phyloP scores from a whole-genome alignment of 1,140 invertebrate genomes.

The Caenorhabditis latens region DNA sequence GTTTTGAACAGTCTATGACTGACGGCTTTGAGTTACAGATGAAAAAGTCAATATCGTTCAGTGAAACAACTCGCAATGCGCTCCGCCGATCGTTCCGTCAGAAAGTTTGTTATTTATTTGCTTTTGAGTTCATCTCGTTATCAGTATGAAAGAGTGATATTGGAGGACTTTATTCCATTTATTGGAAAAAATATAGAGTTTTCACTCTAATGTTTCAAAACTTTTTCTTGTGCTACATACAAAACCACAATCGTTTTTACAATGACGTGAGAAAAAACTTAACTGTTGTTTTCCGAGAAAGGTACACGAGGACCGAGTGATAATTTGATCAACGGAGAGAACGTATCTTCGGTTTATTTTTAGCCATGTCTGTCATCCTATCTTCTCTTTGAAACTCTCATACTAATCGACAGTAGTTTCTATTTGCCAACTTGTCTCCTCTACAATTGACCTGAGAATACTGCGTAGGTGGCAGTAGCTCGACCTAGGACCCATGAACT shows the following conservation, averaged over 20 bases:
- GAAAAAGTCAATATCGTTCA: constrained; percentile 56
- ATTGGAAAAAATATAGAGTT: no score
- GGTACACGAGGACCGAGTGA: neutral
- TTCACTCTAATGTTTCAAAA: neutral
- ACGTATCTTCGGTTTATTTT: constrained; percentile 21
- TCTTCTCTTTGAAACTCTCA: constrained; percentile 24
- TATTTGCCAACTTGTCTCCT: constrained; percentile 35
- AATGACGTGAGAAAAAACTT: neutral
- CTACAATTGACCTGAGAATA: constrained; percentile 43
- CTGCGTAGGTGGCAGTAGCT: constrained; percentile 41
- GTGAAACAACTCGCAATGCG: constrained; percentile 58
- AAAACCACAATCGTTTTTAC: neutral
- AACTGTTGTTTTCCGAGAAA: no score
- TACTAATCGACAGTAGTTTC: constrained; percentile 6
- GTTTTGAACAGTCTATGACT: neutral
- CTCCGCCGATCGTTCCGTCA: constrained; percentile 52
- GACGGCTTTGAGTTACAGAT: neutral
- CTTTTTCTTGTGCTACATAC: no score
- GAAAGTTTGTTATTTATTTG: constrained; percentile 7
- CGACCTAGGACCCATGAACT: neutral
- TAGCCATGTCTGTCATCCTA: neutral
- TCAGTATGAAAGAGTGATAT: no score
- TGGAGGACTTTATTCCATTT: no score
- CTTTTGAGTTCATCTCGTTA: neutral
- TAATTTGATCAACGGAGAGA: constrained; percentile 25